Conservation (phyloP, 2,113 vertebrate species). For the Ondatra zibethicus region DNA sequence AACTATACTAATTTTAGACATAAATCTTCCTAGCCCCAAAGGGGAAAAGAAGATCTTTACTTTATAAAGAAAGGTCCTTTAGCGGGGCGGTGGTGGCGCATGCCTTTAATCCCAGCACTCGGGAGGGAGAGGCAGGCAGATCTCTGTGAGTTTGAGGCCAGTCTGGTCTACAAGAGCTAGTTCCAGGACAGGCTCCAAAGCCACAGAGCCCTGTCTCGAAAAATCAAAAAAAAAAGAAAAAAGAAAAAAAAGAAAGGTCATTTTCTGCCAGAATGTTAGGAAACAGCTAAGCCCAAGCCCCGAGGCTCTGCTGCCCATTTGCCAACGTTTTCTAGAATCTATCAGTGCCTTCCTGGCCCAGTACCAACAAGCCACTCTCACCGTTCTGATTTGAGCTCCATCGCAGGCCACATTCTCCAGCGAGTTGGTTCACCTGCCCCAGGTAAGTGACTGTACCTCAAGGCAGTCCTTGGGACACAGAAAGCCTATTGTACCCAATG, state of each 20-base stretch:
- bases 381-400: background rate
- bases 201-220: too few relatives aligned
- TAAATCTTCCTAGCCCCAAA: conserved; percentile 47
- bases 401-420: background rate
- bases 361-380: background rate
- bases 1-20: conserved; percentile 63
- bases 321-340: background rate
- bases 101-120: too few relatives aligned
- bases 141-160: too few relatives aligned
- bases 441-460: conserved; percentile 46
- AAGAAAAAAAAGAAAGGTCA: conserved; percentile 24
- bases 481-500: background rate
- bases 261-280: conserved; percentile 53
- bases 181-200: too few relatives aligned
- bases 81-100: too few relatives aligned
- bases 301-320: background rate
- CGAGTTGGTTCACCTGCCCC: background rate
- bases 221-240: too few relatives aligned
- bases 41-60: background rate
- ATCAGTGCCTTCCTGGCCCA: background rate
- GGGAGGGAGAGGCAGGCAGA: too few relatives aligned
- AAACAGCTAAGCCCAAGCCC: background rate
- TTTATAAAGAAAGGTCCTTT: conserved; percentile 36
- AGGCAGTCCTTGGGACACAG: conserved; percentile 38
- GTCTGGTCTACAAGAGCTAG: too few relatives aligned